A percentile compares a stretch with the other conserved stretches of the same genome.
phyloP scores from a whole-genome alignment of 2,888 invertebrate species.

The Cosmia pyralina region DNA sequence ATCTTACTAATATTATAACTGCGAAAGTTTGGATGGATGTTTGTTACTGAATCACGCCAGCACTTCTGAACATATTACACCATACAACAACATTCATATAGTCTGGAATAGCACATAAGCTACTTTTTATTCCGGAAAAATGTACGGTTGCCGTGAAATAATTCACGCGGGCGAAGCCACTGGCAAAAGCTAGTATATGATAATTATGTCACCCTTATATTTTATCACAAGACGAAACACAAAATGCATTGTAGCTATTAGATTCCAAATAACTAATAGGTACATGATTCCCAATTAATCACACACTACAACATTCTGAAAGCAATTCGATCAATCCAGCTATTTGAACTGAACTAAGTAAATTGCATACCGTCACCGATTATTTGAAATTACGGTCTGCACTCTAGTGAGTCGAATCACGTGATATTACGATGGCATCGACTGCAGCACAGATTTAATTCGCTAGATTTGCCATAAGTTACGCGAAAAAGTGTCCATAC shows the following conservation, averaged over 20 bases:
- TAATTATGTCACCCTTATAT: too few relatives aligned
- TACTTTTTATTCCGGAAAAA: too few relatives aligned
- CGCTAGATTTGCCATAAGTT: neutral
- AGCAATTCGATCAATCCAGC: too few relatives aligned
- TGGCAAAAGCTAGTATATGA: too few relatives aligned
- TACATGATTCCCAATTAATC: neutral
- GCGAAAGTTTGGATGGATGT: too few relatives aligned
- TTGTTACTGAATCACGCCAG: too few relatives aligned
- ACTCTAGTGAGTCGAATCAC: conserved; percentile 29
- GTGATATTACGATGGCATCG: conserved; percentile 50
- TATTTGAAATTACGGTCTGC: conserved; percentile 41
- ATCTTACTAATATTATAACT: too few relatives aligned
- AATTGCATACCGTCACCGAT: conserved; percentile 29
- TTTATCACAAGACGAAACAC: neutral
- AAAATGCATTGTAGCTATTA: neutral
- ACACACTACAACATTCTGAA: conserved; percentile 4
- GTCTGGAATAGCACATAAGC: too few relatives aligned
- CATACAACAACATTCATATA: too few relatives aligned
- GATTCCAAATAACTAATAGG: neutral
- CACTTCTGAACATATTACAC: too few relatives aligned
- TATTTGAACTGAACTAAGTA: conserved; percentile 14
- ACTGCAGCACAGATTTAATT: neutral
- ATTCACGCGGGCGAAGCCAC: too few relatives aligned
- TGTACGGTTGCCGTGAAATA: too few relatives aligned
- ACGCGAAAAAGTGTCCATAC: neutral